phyloP scores from a whole-genome alignment of 1,140 invertebrate species.

The Ditylenchus dipsaci region DNA sequence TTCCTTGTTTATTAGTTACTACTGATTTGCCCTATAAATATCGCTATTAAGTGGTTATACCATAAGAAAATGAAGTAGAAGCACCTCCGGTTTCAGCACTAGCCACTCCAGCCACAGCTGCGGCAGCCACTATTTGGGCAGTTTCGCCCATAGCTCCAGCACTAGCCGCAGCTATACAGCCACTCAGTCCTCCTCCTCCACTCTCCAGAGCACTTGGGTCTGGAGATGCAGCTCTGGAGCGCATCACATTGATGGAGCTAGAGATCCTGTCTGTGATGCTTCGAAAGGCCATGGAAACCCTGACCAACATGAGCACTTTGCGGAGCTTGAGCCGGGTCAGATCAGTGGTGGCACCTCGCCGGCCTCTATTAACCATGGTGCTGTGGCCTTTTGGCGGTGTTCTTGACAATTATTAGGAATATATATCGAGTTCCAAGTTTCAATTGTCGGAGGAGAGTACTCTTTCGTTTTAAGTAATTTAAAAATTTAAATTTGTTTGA shows the following conservation, averaged over 20 bases:
- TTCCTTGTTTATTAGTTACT: too few relatives aligned
- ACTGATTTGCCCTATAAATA: too few relatives aligned
- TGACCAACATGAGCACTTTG: slow-evolving; percentile 52
- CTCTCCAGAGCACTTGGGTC: neutral
- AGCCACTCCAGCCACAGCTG: neutral
- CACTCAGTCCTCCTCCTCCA: neutral
- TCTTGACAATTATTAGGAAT: slow-evolving; percentile 16
- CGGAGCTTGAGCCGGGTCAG: slow-evolving; percentile 48
- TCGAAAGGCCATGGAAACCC: slow-evolving; percentile 49
- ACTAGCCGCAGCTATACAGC: slow-evolving; percentile 1
- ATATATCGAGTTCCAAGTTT: too few relatives aligned
- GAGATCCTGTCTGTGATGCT: slow-evolving; percentile 32
- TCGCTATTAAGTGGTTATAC: too few relatives aligned
- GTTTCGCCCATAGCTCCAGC: slow-evolving; percentile 6
- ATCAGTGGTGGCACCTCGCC: slow-evolving; percentile 43
- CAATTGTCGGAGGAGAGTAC: too few relatives aligned
- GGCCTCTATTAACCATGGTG: slow-evolving; percentile 23
- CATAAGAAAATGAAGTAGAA: too few relatives aligned
- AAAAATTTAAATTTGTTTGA: too few relatives aligned
- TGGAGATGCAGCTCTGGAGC: slow-evolving; percentile 27
- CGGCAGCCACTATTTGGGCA: neutral
- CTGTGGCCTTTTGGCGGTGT: slow-evolving; percentile 11
- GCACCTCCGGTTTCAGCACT: neutral
- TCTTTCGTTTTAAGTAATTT: too few relatives aligned
- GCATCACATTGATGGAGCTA: slow-evolving; percentile 19